Conservation (phyloP, 2,113 vertebrate genomes). For the Crotophaga sulcirostris region DNA sequence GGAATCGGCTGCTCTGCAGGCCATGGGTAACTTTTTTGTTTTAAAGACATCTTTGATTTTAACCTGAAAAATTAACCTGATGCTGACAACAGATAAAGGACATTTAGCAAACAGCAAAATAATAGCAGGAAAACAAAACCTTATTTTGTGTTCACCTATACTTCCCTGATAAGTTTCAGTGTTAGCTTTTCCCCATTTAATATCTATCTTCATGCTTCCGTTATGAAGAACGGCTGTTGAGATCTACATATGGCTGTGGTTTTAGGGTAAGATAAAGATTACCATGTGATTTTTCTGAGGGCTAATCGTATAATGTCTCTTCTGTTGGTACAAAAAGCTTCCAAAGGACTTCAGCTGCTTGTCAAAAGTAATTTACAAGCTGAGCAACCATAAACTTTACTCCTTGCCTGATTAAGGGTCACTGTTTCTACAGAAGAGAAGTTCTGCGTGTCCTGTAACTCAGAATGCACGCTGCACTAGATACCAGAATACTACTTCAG, state of each 20-base stretch:
- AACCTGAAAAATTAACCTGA: background rate
- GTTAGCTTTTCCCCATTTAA: background rate
- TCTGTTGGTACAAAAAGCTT: background rate
- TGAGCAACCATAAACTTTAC: background rate
- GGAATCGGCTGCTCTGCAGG: background rate
- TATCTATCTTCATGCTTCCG: rapidly evolving
- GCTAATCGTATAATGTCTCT: background rate
- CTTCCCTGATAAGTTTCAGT: background rate
- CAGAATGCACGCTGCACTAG: rapidly evolving
- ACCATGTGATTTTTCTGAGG: rapidly evolving
- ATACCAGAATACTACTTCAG: background rate
- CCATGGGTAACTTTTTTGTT: no score
- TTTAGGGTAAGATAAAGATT: background rate
- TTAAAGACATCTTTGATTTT: background rate
- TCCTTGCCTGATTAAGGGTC: background rate
- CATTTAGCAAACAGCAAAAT: background rate
- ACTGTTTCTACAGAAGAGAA: background rate
- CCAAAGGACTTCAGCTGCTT: background rate
- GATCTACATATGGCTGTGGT: background rate
- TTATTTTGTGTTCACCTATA: background rate
- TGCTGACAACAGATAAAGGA: background rate
- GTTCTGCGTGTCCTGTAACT: rapidly evolving
- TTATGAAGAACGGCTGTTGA: background rate
- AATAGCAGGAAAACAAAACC: background rate
- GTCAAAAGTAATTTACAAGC: background rate